Evolutionary conservation across 2,797 vertebrate species (phyloP), one percentile per base, ranked within the genome.

Genomic region (Calcarius lapponicus): DNA sequence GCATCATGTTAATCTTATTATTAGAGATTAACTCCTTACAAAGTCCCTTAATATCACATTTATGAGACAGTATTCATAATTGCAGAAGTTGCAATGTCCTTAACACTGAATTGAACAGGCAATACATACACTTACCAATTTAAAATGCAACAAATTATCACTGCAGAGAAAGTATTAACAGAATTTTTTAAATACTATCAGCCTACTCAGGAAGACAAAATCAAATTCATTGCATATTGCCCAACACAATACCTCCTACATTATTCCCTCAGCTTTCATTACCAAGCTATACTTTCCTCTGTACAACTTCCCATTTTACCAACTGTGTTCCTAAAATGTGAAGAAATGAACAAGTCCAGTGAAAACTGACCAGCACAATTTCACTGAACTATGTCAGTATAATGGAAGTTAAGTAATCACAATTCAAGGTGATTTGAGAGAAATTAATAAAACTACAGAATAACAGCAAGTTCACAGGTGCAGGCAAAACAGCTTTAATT

Each of bases 191-290:
- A 98, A 98, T 99, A 97, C 98, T 98, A 94, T 84, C 98, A 95
- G 97, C 99, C 99, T 98, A 99, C 99, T 88, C 96, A 95, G 90
- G 92, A 97, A 97, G 97, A 98, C 98, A 98, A 97, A 98, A 97
- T 98, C 97, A 98, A 98, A 99, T 99, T 98, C 98, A 98, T 48
- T 96, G 95, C 96, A 97, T 97, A 97, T 97, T 97, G 95, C 95
- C 95, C 96, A 95, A 96, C 90, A 93, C 95, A 96, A 94, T 97
- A 96, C 98, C 98, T 98, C 98, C 98, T 97, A 98, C 98, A 97
- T 97, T 98, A 98, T 98, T 98, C 98, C 98, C 98, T 98, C 98
- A 93, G 89, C 90, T 96, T 96, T 82, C 90, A 90, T 72, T 95
- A 87, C 66, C 10, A 21, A 86, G 94, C 92, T 88, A 86, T 50